Evolutionary conservation across 2,113 vertebrate genomes (phyloP), one percentile per base, ranked within the genome.

Genomic region (Syngnathus floridae): DNA sequence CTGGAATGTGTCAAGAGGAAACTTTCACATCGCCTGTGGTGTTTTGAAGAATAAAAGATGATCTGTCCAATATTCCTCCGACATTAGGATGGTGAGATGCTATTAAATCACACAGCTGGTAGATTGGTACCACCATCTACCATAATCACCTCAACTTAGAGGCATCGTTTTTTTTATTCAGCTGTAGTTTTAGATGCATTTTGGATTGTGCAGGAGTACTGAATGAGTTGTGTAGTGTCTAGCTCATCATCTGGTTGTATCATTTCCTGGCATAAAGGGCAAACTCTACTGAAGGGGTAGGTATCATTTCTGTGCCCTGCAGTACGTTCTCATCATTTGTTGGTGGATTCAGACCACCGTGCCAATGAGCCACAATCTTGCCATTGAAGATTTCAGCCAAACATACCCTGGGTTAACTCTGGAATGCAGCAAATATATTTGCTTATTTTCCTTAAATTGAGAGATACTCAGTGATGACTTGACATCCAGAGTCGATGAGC

Each of bases 1-100:
- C 84, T 88, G 82, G 84, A 82, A 76, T 26, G 52, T 74, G 76
- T 84, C 82, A 82, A 14, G 64, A 68, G 65, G 66, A 72, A 64
- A 79, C 76, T 52, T 77, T 69, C 38, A 43, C 64, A 62, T 70
- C 73, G 74, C 70, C 69, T 77, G 64, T 70, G 79, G 81, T 80
- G 76, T 77, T 75, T 73, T 13, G 38, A 59, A 36, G 52, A 65
- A 82, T 4, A 51, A 87, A 71, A 74, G 66, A 84, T 63, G 67
- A 86, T 74, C 65, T 82, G 76, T 56, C 14, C 14, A 5, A 56
- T 35, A 31, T 7, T 56, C 43, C 65, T 73, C 66, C 63, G 71
- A 87, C 73, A 17, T 40, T 68, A 26, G 71, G 85, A 72, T 72
- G 45, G 62, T 63, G 48, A 65, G 70, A 74, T 63, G 57, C 67